Percentiles rank a stretch among this genome's conserved stretches.
Conservation (phyloP, 2,113 vertebrate genomes). For the Brienomyrus brachyistius region DNA sequence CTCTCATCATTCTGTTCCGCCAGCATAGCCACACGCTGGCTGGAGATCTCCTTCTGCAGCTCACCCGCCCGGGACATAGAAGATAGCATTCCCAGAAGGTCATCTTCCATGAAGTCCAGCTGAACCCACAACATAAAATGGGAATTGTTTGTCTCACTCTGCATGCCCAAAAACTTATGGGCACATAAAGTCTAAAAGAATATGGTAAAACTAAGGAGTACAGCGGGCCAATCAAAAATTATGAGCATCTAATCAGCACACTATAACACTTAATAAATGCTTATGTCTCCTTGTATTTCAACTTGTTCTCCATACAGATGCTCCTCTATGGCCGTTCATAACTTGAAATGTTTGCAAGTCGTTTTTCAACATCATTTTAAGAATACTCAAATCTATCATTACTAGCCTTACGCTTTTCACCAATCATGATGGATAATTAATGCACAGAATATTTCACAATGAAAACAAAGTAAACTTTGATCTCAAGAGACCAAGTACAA, state of each 20-base stretch:
- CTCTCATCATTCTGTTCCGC: slow-evolving; percentile 64
- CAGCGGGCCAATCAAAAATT: background rate
- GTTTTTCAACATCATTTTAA: too few species aligned
- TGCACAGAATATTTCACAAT: too few species aligned
- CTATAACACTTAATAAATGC: background rate
- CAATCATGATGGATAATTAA: too few species aligned
- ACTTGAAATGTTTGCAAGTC: too few species aligned
- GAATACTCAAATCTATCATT: too few species aligned
- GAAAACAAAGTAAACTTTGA: too few species aligned
- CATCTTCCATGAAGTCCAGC: slow-evolving; percentile 75
- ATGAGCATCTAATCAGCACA: background rate
- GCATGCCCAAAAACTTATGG: slow-evolving; percentile 12
- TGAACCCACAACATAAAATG: slow-evolving; percentile 87
- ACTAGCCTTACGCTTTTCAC: too few species aligned
- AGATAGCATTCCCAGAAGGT: slow-evolving; percentile 64
- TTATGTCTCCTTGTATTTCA: background rate
- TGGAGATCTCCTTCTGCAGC: slow-evolving; percentile 69
- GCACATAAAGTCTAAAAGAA: background rate
- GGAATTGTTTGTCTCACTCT: slow-evolving; percentile 47
- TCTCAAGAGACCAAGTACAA: too few species aligned
- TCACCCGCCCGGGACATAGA: slow-evolving; percentile 58
- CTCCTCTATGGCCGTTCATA: too few species aligned
- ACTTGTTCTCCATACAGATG: background rate
- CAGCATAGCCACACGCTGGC: slow-evolving; percentile 57
- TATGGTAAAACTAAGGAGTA: background rate